Base-by-base conservation (phyloP, 2,797 vertebrate genomes). In the Buceros bicornis region DNA sequence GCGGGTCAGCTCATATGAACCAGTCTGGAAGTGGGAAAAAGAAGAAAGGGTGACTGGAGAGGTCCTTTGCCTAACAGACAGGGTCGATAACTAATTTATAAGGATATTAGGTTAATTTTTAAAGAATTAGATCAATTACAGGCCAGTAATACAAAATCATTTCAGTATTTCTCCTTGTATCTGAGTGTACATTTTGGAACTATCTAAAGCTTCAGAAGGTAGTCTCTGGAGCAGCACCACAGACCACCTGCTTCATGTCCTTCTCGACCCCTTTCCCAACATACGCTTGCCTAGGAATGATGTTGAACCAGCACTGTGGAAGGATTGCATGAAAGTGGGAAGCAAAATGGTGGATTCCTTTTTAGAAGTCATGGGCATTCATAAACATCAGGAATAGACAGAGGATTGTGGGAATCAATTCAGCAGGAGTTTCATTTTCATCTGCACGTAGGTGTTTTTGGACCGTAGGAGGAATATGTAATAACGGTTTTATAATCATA, bases 401-500 rank as follows among this genome's bases (percentile, higher is more conserved):
- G 64, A 84, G 53, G 29, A 77, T 87, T 48, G 54, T 81, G 69
- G 73, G 51, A 92, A 80, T 78, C 64, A 87, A 24, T 90, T 96
- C 90, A 94, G 66, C 69, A 69, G 69, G 65, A 94, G 26, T 87
- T 97, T 96, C 26, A 58, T 88, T 95, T 94, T 96, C 67, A 77
- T 83, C 67, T 93, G 31, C 19, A 14, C 73, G 95, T 82, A 93
- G 84, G 83, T 76, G 90, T 20, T 87, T 71, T 78, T 94, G 79
- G 95, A 93, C 82, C 0, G 60, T 73, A 96, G 95, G 95, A 95
- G 95, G 96, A 97, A 90, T 94, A 91, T 3, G 8, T 81, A 92
- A 95, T 92, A 95, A 97, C 80, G 50, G n/a, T 90, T 96, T 91
- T 82, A 80, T 95, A 93, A 97, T 48, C 53, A 17, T 51, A 66